A percentile compares a stretch with the other conserved stretches of the same genome.
Conservation (phyloP, 1,140 invertebrate species). For the Nomia melanderi region DNA sequence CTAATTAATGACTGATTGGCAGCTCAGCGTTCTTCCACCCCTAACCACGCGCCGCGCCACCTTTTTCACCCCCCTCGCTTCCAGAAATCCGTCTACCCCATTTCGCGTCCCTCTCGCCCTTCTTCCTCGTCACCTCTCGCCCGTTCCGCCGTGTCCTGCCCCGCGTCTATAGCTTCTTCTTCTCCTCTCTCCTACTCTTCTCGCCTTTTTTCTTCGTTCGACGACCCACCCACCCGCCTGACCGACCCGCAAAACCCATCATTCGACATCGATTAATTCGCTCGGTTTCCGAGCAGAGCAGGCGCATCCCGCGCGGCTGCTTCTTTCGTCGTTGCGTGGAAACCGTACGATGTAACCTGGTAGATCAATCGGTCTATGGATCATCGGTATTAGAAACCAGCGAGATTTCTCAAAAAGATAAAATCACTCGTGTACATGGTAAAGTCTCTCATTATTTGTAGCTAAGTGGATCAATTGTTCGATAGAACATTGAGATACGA, state of each 20-base stretch:
- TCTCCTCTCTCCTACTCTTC: slow-evolving; percentile 22
- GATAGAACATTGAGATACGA: too few species aligned
- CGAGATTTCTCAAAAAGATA: too few species aligned
- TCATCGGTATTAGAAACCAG: too few species aligned
- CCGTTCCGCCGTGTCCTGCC: slow-evolving; percentile 5
- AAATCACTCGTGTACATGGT: too few species aligned
- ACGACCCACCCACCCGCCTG: background rate
- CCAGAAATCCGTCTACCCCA: slow-evolving; percentile 48
- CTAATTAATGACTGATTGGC: slow-evolving; percentile 73
- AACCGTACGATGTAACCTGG: background rate
- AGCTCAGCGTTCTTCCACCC: slow-evolving; percentile 44
- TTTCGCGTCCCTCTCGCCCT: background rate
- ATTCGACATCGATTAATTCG: slow-evolving; percentile 71
- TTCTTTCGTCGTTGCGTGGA: slow-evolving; percentile 17
- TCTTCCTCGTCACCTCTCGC: slow-evolving; percentile 24
- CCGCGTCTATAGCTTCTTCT: slow-evolving; percentile 38
- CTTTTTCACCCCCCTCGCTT: slow-evolving; percentile 55
- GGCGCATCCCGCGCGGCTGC: slow-evolving; percentile 19
- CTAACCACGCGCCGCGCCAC: slow-evolving; percentile 39
- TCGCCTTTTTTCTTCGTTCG: slow-evolving; percentile 14
- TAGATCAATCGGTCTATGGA: background rate
- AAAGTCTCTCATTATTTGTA: too few species aligned
- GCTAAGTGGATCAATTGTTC: too few species aligned
- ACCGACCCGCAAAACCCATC: slow-evolving; percentile 57
- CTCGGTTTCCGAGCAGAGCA: slow-evolving; percentile 38